Percentiles rank a stretch among this genome's conserved stretches.
Conservation (phyloP, 2,797 vertebrate species). For the Echeneis naucrates region DNA sequence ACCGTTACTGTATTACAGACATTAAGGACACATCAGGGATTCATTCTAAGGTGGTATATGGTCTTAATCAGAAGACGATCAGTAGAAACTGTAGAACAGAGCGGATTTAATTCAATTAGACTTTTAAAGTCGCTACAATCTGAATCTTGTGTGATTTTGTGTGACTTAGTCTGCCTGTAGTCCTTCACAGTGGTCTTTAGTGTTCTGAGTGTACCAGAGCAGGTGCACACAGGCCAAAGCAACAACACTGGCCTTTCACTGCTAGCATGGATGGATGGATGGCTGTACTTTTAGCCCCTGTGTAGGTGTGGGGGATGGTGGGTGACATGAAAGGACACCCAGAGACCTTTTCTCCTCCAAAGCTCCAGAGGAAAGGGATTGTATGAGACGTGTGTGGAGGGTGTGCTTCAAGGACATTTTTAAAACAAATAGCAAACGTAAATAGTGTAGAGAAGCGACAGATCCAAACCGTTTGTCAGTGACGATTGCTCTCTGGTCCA, state of each 20-base stretch:
- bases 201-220: slow-evolving; percentile 54
- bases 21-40: not conserved
- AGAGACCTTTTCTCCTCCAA: slow-evolving; percentile 9
- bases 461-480: slow-evolving; percentile 2
- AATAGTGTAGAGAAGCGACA: not conserved
- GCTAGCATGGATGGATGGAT: slow-evolving; percentile 63
- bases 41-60: not conserved
- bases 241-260: slow-evolving; percentile 71
- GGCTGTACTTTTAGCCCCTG: slow-evolving; percentile 62
- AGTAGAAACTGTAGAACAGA: not conserved
- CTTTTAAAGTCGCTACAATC: slow-evolving; percentile 1
- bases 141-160: slow-evolving; percentile 2
- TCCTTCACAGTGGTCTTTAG: too few relatives aligned
- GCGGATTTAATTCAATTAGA: too few relatives aligned
- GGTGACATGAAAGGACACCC: slow-evolving; percentile 32
- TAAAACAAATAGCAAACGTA: not conserved
- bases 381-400: slow-evolving; percentile 17
- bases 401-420: slow-evolving; percentile 6
- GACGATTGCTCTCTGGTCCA: slow-evolving; percentile 21
- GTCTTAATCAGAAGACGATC: not conserved
- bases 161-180: slow-evolving; percentile 11
- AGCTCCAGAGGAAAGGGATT: slow-evolving; percentile 6
- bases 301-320: slow-evolving; percentile 59
- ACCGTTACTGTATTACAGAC: not conserved
- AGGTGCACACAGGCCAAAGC: slow-evolving; percentile 70